Conservation (phyloP, 2,797 vertebrate genomes). For the Emydoidea blandingii region DNA sequence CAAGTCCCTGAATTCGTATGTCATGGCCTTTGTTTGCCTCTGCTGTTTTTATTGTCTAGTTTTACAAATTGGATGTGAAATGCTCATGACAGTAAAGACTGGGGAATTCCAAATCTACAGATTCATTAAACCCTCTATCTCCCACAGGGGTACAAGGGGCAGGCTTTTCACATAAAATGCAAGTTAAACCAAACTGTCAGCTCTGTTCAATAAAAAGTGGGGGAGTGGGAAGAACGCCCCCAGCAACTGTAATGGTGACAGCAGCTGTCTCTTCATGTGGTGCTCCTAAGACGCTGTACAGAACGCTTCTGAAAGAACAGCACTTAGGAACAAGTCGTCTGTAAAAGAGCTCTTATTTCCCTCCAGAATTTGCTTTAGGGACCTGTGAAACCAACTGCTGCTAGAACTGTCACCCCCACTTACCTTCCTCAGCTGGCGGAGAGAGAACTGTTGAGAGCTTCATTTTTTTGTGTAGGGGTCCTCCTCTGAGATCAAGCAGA, state of each 20-base stretch:
- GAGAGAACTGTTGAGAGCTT: not conserved
- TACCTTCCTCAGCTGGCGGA: not conserved
- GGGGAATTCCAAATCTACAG: not conserved
- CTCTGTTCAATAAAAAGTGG: not conserved
- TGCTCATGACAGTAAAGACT: not conserved
- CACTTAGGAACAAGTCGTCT: not conserved
- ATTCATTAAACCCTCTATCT: conserved; percentile 6
- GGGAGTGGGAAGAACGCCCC: not conserved
- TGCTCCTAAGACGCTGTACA: not conserved
- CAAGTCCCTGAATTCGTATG: not conserved
- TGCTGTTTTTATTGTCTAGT: not conserved
- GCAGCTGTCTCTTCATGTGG: not conserved
- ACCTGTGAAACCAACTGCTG: not conserved
- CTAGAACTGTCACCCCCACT: not conserved
- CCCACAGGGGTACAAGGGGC: not conserved
- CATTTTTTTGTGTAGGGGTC: not conserved
- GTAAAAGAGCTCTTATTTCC: not conserved
- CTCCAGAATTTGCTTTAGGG: not conserved
- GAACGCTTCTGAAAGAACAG: not conserved
- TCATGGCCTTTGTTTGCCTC: not conserved
- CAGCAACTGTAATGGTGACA: not conserved
- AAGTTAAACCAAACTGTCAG: conserved; percentile 37
- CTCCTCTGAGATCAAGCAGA: not conserved
- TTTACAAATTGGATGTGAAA: conserved; percentile 5
- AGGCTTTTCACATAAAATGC: conserved; percentile 16